These are phyloP conservation scores for Sarcophaga bullata DNA, from an alignment of 1,140 invertebrate species.

Conservation along the genomic window DNA sequence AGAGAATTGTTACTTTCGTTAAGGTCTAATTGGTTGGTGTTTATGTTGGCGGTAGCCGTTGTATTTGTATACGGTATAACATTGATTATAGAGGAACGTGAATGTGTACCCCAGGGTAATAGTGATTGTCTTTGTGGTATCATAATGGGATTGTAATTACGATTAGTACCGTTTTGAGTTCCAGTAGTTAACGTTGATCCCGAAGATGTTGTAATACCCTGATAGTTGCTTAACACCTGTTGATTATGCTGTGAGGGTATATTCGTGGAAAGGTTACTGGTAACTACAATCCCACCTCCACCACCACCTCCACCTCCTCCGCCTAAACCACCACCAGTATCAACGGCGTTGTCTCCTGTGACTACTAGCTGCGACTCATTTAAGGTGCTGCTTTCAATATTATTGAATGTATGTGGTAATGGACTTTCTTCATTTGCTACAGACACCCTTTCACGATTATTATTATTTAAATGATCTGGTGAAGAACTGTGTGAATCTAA, in stretches of 20 bases:
- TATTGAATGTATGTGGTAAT: conserved; percentile 38
- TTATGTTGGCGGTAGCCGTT: neutral
- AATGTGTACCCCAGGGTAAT: conserved; percentile 62
- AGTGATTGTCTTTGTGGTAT: conserved; percentile 61
- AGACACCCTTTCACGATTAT: neutral
- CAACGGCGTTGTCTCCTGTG: neutral
- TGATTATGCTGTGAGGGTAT: conserved; percentile 37
- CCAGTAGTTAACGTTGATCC: neutral
- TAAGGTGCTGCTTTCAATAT: conserved; percentile 37
- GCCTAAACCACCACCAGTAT: neutral
- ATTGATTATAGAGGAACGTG: conserved; percentile 61
- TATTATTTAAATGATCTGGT: neutral
- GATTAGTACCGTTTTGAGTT: conserved; percentile 28
- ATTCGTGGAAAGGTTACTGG: neutral
- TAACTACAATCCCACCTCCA: neutral
- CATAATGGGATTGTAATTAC: conserved; percentile 47
- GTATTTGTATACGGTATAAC: conserved; percentile 49
- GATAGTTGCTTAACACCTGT: conserved; percentile 36
- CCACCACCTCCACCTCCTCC: neutral
- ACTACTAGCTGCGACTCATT: conserved; percentile 42
- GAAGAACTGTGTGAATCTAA: neutral
- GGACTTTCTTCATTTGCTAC: conserved; percentile 38
- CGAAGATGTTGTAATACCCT: conserved; percentile 33
- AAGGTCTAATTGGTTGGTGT: neutral
- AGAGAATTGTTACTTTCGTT: conserved; percentile 52